phyloP scores from a whole-genome alignment of 2,113 vertebrate species.

The Hypocryptadius cinnamomeus region DNA sequence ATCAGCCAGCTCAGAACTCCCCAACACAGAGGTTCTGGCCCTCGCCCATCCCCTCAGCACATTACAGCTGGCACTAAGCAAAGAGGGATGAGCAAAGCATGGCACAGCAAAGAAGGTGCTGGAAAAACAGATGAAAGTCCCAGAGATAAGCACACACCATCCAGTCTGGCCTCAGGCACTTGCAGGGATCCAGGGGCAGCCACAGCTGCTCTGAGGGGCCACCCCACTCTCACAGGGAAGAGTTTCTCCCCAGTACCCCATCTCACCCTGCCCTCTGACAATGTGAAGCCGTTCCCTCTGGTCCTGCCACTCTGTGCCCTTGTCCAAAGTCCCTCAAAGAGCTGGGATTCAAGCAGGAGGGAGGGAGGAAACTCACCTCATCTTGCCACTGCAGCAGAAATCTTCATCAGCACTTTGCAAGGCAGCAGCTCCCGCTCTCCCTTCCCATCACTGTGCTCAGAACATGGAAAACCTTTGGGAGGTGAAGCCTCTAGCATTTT shows the following conservation, averaged over 20 bases:
- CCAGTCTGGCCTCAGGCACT: fast-evolving
- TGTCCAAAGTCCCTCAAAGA: neutral
- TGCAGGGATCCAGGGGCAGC: neutral
- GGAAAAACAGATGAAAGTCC: neutral
- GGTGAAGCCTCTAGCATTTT: neutral
- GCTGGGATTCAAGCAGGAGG: neutral
- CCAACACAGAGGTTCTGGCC: neutral
- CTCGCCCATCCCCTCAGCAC: fast-evolving
- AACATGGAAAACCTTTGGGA: fast-evolving
- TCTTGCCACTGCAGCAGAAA: neutral
- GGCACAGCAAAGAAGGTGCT: neutral
- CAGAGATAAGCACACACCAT: neutral
- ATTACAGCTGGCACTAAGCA: fast-evolving
- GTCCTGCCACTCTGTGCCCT: neutral
- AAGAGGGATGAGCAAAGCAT: neutral
- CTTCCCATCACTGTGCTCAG: fast-evolving
- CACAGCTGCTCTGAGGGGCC: neutral
- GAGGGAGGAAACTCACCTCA: neutral
- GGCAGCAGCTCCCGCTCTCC: fast-evolving
- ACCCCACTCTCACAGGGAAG: neutral
- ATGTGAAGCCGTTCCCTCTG: neutral
- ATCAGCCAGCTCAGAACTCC: neutral
- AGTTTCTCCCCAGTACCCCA: neutral
- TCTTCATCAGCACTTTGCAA: fast-evolving
- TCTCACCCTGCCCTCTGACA: no score